A percentile compares a stretch with the other conserved stretches of the same genome.
These are phyloP conservation scores for Drosophila paucipuncta DNA, from an alignment of 2,888 invertebrate species.

Conservation along the genomic window DNA sequence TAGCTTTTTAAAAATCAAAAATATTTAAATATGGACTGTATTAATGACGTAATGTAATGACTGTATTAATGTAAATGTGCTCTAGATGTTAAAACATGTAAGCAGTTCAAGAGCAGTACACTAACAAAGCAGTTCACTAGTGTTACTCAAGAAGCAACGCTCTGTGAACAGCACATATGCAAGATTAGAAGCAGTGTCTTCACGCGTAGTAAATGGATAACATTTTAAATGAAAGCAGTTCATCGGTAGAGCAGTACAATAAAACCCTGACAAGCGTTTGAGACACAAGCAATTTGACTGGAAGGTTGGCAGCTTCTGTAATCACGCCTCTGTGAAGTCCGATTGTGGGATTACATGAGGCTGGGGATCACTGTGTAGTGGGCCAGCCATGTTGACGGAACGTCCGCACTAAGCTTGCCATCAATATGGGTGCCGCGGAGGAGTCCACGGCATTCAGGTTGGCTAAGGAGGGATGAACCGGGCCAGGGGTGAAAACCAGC, in stretches of 20 bases:
- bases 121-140: not conserved
- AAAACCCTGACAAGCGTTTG: not conserved
- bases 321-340: conserved; percentile 98
- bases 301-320: conserved; percentile 99
- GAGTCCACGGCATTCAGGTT: conserved; percentile 95
- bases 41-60: not conserved
- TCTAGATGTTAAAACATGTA: too few species aligned
- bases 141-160: too few species aligned
- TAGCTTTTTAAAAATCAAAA: not conserved
- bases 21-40: not conserved
- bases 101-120: not conserved
- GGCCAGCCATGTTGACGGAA: conserved; percentile 92
- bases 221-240: not conserved
- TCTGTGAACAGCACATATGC: not conserved
- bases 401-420: conserved; percentile 98
- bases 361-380: conserved; percentile 89
- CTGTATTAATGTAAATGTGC: too few species aligned
- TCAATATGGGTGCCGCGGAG: conserved; percentile 97
- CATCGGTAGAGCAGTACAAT: conserved; percentile 5
- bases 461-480: conserved; percentile 98
- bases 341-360: conserved; percentile 97
- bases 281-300: conserved; percentile 86
- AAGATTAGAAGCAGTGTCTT: not conserved
- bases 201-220: not conserved
- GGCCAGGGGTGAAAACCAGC: conserved; percentile 99